Conservation (phyloP, 2,888 invertebrate species). For the Cantharis rufa region DNA sequence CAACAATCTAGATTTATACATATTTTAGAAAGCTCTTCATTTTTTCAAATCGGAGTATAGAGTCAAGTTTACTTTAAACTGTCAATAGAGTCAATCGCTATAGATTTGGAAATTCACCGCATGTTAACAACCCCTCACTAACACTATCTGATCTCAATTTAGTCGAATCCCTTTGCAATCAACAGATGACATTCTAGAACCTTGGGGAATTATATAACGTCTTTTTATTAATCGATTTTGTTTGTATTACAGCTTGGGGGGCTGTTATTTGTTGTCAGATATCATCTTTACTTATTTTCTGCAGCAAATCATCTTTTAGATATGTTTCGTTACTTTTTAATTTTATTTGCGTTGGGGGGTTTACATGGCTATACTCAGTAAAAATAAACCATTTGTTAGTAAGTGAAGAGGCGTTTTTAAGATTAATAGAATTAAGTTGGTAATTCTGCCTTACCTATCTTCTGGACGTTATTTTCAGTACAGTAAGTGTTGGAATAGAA, state of each 20-base stretch:
- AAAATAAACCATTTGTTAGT: background rate
- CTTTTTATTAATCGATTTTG: constrained; percentile 54
- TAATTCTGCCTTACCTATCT: background rate
- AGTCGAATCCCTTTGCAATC: constrained; percentile 50
- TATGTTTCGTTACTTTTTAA: constrained; percentile 27
- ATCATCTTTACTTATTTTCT: constrained; percentile 37
- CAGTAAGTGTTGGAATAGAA: constrained; percentile 12
- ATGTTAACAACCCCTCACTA: constrained; percentile 27
- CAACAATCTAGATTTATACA: background rate
- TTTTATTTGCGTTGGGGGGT: constrained; percentile 13
- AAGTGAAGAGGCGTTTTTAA: background rate
- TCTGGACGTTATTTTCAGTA: constrained; percentile 12
- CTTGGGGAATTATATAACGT: constrained; percentile 49
- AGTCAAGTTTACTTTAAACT: background rate
- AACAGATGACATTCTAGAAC: constrained; percentile 51
- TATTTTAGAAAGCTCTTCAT: background rate
- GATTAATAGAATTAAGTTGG: constrained; percentile 9
- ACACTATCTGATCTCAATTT: constrained; percentile 47
- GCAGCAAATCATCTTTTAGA: constrained; percentile 25
- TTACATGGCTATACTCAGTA: background rate
- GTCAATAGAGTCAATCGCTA: constrained; percentile 38
- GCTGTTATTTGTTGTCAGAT: constrained; percentile 45
- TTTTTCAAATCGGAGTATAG: background rate
- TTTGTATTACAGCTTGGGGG: constrained; percentile 47
- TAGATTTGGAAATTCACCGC: constrained; percentile 33